These are phyloP conservation scores for Halesus radiatus DNA, from an alignment of 1,140 invertebrate genomes.

Conservation along the genomic window DNA sequence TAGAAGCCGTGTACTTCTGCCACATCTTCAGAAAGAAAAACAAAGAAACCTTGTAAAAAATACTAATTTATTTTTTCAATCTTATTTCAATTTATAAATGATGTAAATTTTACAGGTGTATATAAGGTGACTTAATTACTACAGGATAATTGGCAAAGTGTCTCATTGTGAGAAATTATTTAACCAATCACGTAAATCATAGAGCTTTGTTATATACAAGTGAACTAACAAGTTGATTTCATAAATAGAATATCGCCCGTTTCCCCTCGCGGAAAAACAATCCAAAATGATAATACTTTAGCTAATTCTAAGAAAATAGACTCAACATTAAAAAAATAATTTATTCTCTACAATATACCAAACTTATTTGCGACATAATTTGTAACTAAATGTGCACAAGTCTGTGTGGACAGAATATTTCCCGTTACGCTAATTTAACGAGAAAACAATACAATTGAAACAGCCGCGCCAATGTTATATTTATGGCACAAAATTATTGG, in stretches of 20 bases:
- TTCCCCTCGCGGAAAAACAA: conserved; percentile 30
- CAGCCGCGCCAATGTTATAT: neutral
- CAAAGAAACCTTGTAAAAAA: conserved; percentile 46
- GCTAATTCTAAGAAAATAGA: conserved; percentile 48
- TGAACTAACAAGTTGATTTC: conserved; percentile 40
- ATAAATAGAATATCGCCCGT: conserved; percentile 43
- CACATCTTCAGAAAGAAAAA: neutral
- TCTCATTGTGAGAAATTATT: conserved; percentile 27
- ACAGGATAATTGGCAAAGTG: conserved; percentile 41
- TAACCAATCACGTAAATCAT: conserved; percentile 24
- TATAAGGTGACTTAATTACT: conserved; percentile 46
- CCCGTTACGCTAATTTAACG: neutral
- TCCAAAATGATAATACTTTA: conserved; percentile 49
- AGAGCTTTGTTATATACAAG: conserved; percentile 38
- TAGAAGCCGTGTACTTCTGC: too few relatives aligned
- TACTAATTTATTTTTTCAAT: conserved; percentile 50
- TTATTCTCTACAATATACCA: conserved; percentile 40
- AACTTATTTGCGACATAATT: conserved; percentile 27
- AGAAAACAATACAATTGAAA: conserved; percentile 10
- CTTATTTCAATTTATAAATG: conserved; percentile 40
- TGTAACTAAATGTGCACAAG: conserved; percentile 20
- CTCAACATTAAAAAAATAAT: conserved; percentile 53
- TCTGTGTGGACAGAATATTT: neutral
- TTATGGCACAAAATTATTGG: conserved; percentile 28
- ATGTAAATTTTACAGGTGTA: conserved; percentile 48